These are phyloP conservation scores for Podabrus alpinus DNA, from an alignment of 2,888 invertebrate species.

Conservation along the genomic window DNA sequence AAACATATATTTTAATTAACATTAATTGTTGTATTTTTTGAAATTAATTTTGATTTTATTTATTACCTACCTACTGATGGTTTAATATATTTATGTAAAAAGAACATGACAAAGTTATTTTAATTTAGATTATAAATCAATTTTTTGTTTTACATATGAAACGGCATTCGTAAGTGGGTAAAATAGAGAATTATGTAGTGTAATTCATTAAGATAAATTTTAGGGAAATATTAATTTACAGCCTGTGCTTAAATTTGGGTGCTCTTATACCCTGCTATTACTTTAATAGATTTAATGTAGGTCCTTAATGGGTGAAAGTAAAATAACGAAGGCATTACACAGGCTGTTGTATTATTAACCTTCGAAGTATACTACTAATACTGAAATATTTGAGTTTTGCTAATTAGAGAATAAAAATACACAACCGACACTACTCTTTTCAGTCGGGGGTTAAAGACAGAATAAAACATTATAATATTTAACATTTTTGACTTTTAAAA, in stretches of 20 bases:
- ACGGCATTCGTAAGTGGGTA: not conserved
- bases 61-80: too few relatives aligned
- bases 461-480: not conserved
- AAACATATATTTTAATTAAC: too few relatives aligned
- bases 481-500: not conserved
- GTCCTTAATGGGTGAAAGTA: not conserved
- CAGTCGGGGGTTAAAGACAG: not conserved
- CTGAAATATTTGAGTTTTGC: not conserved
- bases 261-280: not conserved
- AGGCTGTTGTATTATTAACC: not conserved
- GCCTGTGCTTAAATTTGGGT: not conserved
- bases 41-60: too few relatives aligned
- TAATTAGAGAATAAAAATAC: not conserved
- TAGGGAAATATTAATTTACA: not conserved
- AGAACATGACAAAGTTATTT: too few relatives aligned
- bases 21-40: too few relatives aligned
- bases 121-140: not conserved
- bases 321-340: not conserved
- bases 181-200: not conserved
- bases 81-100: too few relatives aligned
- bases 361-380: not conserved
- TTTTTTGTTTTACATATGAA: not conserved
- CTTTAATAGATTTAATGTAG: not conserved
- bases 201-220: not conserved
- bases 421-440: not conserved